phyloP scores from a whole-genome alignment of 1,140 invertebrate species.

The Zaprionus kolodkinae region DNA sequence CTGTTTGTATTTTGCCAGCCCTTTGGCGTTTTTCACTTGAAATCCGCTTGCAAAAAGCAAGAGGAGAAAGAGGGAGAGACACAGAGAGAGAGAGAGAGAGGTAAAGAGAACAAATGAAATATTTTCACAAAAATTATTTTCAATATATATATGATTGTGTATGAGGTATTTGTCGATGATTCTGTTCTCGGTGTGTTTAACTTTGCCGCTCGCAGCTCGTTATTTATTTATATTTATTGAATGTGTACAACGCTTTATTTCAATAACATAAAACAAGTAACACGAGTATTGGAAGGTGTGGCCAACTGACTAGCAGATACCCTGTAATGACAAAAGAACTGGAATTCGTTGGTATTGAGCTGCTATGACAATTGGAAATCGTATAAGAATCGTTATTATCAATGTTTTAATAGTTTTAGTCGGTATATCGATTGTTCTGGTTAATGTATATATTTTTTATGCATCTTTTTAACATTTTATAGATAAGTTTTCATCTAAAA shows the following conservation, averaged over 20 bases:
- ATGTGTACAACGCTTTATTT: slow-evolving; percentile 66
- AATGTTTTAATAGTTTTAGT: too few species aligned
- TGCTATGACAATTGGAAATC: too few species aligned
- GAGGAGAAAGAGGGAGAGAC: background rate
- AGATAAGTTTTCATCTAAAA: too few species aligned
- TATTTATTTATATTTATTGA: slow-evolving; percentile 71
- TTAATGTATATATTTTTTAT: too few species aligned
- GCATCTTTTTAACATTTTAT: too few species aligned
- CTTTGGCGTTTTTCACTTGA: slow-evolving; percentile 63
- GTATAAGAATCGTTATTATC: too few species aligned
- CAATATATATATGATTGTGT: slow-evolving; percentile 30
- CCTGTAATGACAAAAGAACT: background rate
- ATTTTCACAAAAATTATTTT: slow-evolving; percentile 68
- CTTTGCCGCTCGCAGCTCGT: slow-evolving; percentile 43
- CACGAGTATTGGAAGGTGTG: background rate
- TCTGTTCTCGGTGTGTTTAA: slow-evolving; percentile 48
- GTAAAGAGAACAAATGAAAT: slow-evolving; percentile 24
- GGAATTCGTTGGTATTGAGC: too few species aligned
- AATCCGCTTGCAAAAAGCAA: slow-evolving; percentile 39
- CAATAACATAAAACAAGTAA: slow-evolving; percentile 60
- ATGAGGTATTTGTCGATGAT: slow-evolving; percentile 5
- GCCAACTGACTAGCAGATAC: background rate
- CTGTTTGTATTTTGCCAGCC: slow-evolving; percentile 71
- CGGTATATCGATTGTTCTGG: too few species aligned
- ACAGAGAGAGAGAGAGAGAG: background rate